phyloP scores from a whole-genome alignment of 2,797 vertebrate species.

The Acridotheres tristis region DNA sequence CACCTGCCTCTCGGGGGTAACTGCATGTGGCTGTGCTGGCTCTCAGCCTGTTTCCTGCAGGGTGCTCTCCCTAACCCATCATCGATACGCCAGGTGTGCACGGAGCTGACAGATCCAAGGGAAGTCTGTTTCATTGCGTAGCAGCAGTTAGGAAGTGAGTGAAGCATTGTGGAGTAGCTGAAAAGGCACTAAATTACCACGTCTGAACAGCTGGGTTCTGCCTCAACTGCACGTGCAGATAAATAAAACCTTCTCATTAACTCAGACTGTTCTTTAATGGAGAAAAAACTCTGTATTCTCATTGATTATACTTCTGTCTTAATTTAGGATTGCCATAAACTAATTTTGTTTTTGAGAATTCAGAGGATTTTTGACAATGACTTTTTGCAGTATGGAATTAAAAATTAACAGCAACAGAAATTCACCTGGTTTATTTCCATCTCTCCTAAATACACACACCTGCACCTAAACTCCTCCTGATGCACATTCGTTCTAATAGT shows the following conservation, averaged over 20 bases:
- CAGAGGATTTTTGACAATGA: background rate
- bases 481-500: background rate
- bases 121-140: background rate
- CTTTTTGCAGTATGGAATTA: background rate
- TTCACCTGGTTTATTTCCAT: background rate
- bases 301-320: background rate
- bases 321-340: background rate
- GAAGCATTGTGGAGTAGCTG: rapidly evolving
- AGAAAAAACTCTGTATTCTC: background rate
- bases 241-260: background rate
- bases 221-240: rapidly evolving
- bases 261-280: background rate
- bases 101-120: background rate
- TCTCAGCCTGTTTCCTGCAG: background rate
- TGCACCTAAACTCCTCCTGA: background rate
- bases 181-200: background rate
- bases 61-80: rapidly evolving
- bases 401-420: background rate
- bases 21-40: background rate
- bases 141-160: background rate
- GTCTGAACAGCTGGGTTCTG: background rate
- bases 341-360: background rate
- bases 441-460: background rate
- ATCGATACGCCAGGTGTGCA: rapidly evolving
- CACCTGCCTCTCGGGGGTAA: background rate